Evolutionary conservation across 2,888 invertebrate species (phyloP), one percentile per base, ranked within the genome.

Genomic region (Hemistola chrysoprasaria): DNA sequence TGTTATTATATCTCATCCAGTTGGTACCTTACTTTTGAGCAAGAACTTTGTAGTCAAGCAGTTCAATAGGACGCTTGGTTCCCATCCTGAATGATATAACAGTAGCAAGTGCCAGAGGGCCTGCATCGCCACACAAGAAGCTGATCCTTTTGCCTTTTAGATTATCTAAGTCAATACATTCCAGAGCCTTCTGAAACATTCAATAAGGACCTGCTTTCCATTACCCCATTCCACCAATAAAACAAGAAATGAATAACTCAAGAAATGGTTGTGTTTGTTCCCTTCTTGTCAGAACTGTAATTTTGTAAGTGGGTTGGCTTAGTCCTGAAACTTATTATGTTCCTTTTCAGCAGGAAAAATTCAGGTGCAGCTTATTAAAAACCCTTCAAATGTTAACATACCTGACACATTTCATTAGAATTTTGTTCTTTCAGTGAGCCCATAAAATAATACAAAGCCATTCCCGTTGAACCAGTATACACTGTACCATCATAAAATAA

Each of bases 41-140:
- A 44, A 91, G 60, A 35, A 66, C 65, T 58, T 81, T 78, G 41
- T 90, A 84, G 62, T 92, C 90, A 21, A 90, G 85, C 11, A 83
- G 59, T 35, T 85, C 75, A 1, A 65, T 57, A 22, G 72, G 72
- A 8, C 68, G 59, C 45, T 56, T 67, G 6, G 40, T 50, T 8
- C 91, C 91, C 47, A 92, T 68, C 56, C 87, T 90, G 56, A 92
- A 82, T 34, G 95, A 92, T 39, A 95, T 83, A 3, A 91, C 92
- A 3, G 93, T 91, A 5, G 93, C 93, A 6, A 96, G 89, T 2
- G 95, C 95, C 56, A 94, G 91, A 21, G 95, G 92, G 0, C 97
- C 97, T 29, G 93, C 93, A 74, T 93, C 93, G 8, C 97, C 97
- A 59, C 95, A 91, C 10, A 96, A 72, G 72, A 96, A 95, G 25